Base-by-base conservation (phyloP, 2,888 invertebrate species). In the Liopterus haemorrhoidalis region DNA sequence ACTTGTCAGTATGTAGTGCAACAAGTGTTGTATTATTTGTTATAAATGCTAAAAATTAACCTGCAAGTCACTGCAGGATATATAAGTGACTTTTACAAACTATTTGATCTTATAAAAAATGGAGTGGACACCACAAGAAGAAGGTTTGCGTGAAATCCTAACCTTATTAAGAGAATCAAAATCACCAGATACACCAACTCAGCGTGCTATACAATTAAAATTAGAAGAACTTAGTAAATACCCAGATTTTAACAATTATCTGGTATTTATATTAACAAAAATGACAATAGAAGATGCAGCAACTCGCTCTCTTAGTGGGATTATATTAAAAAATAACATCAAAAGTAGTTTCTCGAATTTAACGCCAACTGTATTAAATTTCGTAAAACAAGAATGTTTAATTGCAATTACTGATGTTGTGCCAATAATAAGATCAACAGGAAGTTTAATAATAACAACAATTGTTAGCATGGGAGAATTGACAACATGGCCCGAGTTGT, bases 291-390 rank as follows among this genome's bases (percentile, higher is more conserved):
- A 94, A 79, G 91, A 95, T 73, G 96, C 95, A 66, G 89, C 96
- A 46, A 93, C 94, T 46, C 81, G 99, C 59, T 95, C 96, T 18
- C 71, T 99, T 37, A 93, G 94, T 72, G 97, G 96, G 52, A 76
- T 99, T 52, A 91, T 99, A 59, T 74, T 99, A 59, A 99, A 99
- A 70, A 99, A 99, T 70, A 97, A 97, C 71, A 88, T 99, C 41
- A 84, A 89, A 64, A 82, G 87, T 42, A 88, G 92, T 65, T 93
- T 85, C 70, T 84, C 85, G 61, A 85, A 81, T 62, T 85, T 96
- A 66, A 79, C 91, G 54, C 80, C 83, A 2, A 90, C 93, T 68
- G 91, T 93, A 51, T 81, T 88, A 19, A 82, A 86, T 62, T 94
- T 92, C 64, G 91, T 99, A 54, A 94, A 94, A 67, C 80, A 84